phyloP scores from a whole-genome alignment of 2,113 vertebrate species.

The Silurus glanis region DNA sequence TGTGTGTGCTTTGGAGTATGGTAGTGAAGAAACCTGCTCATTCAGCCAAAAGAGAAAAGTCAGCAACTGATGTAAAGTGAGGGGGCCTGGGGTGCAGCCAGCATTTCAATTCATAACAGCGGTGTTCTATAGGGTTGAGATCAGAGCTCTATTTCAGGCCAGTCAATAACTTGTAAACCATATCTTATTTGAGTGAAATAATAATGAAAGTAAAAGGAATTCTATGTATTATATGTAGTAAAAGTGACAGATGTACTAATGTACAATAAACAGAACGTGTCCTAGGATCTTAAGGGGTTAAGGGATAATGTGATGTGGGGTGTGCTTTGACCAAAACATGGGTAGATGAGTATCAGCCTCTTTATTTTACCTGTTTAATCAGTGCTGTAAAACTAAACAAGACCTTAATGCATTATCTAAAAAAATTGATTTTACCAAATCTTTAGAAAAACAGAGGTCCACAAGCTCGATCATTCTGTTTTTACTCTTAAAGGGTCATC shows the following conservation, averaged over 20 bases:
- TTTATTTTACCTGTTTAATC: constrained; percentile 30
- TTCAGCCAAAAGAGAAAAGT: no score
- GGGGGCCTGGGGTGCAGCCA: no score
- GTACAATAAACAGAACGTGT: background rate
- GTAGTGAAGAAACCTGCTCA: no score
- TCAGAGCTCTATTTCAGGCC: no score
- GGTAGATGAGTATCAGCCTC: background rate
- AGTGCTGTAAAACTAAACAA: background rate
- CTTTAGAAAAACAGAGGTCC: background rate
- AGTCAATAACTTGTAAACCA: no score
- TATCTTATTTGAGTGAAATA: no score
- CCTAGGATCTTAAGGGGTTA: background rate
- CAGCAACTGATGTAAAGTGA: no score
- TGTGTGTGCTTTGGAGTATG: no score
- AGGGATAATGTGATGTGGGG: background rate
- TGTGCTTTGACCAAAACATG: constrained; percentile 17
- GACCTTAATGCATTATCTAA: background rate
- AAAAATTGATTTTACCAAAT: background rate
- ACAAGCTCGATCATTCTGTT: background rate
- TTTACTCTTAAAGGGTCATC: background rate
- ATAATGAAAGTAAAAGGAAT: background rate
- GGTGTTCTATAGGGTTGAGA: no score
- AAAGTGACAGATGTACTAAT: background rate
- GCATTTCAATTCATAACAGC: no score
- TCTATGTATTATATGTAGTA: background rate